These are phyloP conservation scores for Tethea ocularis DNA, from an alignment of 2,888 invertebrate species.

Conservation along the genomic window DNA sequence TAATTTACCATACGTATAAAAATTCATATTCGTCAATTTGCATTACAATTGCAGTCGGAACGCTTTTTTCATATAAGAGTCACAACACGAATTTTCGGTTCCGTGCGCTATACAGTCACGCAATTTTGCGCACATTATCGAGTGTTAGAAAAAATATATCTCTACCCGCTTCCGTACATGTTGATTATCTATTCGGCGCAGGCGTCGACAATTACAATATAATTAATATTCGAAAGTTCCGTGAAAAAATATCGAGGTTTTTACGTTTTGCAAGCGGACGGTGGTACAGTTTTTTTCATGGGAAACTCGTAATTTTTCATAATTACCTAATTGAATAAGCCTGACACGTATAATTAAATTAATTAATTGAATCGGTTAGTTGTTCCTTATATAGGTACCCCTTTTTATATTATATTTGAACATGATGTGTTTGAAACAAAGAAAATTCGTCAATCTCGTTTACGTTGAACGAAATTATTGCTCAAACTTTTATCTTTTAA, in stretches of 20 bases:
- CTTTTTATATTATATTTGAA: neutral
- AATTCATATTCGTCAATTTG: slow-evolving; percentile 1
- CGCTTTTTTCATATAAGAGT: neutral
- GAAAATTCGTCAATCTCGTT: no score
- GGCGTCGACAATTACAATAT: slow-evolving; percentile 36
- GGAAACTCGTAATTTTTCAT: neutral
- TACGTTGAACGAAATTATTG: no score
- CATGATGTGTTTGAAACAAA: neutral
- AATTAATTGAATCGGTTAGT: neutral
- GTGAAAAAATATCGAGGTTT: slow-evolving; percentile 33
- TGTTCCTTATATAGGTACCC: neutral
- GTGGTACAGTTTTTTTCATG: neutral
- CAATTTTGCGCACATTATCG: slow-evolving; percentile 20
- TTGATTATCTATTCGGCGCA: slow-evolving; percentile 35
- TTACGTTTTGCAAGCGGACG: slow-evolving; percentile 17
- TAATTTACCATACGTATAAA: neutral
- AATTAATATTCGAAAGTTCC: slow-evolving; percentile 51
- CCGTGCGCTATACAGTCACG: slow-evolving; percentile 37
- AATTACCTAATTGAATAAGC: neutral
- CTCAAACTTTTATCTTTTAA: no score
- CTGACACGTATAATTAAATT: no score
- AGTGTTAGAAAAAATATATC: slow-evolving; percentile 2
- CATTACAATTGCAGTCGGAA: slow-evolving; percentile 1
- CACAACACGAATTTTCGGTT: slow-evolving; percentile 19
- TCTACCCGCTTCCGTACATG: slow-evolving; percentile 51